Conservation (phyloP, 37 sponge, comb jelly and placozoan species). For the Eunapius fragilis region DNA sequence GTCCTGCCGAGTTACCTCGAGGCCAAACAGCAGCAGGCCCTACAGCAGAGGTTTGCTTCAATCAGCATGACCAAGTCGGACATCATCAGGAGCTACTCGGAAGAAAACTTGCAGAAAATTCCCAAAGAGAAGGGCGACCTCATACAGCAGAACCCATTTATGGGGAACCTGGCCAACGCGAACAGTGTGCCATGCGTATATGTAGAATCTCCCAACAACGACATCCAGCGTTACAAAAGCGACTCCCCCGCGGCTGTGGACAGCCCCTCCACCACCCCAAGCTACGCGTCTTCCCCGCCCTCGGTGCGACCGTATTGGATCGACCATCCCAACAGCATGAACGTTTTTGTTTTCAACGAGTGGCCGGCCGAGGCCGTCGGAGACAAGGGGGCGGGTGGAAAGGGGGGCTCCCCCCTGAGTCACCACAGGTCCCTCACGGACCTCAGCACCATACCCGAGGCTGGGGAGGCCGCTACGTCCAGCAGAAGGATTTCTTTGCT, state of each 20-base stretch:
- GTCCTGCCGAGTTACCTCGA: slow-evolving; percentile 66
- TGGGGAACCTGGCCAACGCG: slow-evolving; percentile 79
- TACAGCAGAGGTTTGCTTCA: slow-evolving; percentile 69
- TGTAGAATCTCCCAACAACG: slow-evolving; percentile 45
- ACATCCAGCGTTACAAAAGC: slow-evolving; percentile 1
- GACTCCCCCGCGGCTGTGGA: slow-evolving; percentile 42
- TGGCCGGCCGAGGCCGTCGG: slow-evolving; percentile 53
- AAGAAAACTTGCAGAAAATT: slow-evolving; percentile 70
- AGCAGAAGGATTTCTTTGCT: slow-evolving; percentile 9
- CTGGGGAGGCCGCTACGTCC: not conserved
- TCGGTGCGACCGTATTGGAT: slow-evolving; percentile 60
- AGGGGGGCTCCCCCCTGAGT: slow-evolving; percentile 43
- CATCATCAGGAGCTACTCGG: slow-evolving; percentile 73
- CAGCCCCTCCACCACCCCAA: slow-evolving; percentile 82
- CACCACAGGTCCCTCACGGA: slow-evolving; percentile 82
- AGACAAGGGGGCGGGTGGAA: slow-evolving; percentile 4
- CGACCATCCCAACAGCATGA: slow-evolving; percentile 40
- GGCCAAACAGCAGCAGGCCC: slow-evolving; percentile 50
- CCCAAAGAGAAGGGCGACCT: slow-evolving; percentile 63
- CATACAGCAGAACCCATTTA: slow-evolving; percentile 78
- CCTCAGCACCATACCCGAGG: slow-evolving; percentile 33
- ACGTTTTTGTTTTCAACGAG: slow-evolving; percentile 59
- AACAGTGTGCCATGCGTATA: slow-evolving; percentile 85
- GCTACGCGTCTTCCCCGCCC: slow-evolving; percentile 79
- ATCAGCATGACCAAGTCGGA: slow-evolving; percentile 39